Evolutionary conservation across 2,888 invertebrate species (phyloP).

Genomic region (Zygaena filipendulae): DNA sequence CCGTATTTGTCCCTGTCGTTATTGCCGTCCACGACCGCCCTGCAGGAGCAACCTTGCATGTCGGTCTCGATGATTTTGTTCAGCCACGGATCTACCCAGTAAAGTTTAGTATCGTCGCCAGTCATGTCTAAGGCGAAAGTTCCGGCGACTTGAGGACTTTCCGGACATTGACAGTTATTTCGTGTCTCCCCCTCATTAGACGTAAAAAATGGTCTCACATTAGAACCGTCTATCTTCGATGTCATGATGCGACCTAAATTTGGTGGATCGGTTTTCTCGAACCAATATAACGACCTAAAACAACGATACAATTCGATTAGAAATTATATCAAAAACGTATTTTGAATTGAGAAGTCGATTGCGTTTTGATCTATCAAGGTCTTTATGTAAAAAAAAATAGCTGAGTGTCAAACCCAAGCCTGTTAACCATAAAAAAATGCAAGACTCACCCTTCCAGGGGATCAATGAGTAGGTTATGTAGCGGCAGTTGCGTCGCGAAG

Average conservation of each 20-base stretch:
- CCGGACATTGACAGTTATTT: conserved; percentile 73
- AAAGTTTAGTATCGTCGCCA: conserved; percentile 60
- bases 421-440: neutral
- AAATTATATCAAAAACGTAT: no score
- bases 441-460: conserved; percentile 75
- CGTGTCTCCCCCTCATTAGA: conserved; percentile 15
- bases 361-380: no score
- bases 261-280: conserved; percentile 72
- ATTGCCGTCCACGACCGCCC: conserved; percentile 64
- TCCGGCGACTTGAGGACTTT: conserved; percentile 69
- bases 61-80: conserved; percentile 73
- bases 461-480: conserved; percentile 77
- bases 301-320: conserved; percentile 1
- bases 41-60: conserved; percentile 74
- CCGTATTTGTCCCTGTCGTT: conserved; percentile 58
- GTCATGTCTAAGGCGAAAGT: conserved; percentile 78
- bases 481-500: conserved; percentile 61
- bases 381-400: no score
- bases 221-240: conserved; percentile 66
- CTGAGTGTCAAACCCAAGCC: no score
- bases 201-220: conserved; percentile 67
- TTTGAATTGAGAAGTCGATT: no score
- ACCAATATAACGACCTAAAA: conserved; percentile 78
- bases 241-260: conserved; percentile 72
- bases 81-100: conserved; percentile 73